Evolutionary conservation across 2,113 vertebrate genomes (phyloP), one percentile per base, ranked within the genome.

Genomic region (Brachyhypopomus occidentalis): DNA sequence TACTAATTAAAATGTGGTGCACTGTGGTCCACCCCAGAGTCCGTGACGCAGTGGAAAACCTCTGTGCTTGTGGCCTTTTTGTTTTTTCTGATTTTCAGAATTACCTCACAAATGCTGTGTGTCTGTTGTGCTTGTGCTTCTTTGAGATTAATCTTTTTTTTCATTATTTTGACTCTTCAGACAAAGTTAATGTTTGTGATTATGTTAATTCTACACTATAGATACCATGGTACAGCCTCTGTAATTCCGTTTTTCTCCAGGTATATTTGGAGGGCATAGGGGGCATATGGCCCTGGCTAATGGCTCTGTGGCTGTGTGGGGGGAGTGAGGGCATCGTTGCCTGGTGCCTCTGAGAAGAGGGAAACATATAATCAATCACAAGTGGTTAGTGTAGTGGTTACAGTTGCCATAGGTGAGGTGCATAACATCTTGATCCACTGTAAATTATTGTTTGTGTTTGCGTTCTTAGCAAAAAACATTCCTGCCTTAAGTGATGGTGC

Each of bases 401-500:
- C 30, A 30, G 30, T 30, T 30, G 30, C 30, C 41, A 41, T 6
- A 41, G 41, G 41, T 41, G 41, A 41, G 41, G 41, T 8, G 41
- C 9, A 41, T 41, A 41, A 41, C 5, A 41, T 4, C 41, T 41
- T 1, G 41, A 41, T 41, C 41, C 41, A 41, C 41, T 41, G 41
- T 41, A 2, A 41, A 41, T 41, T 6, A 41, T 41, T 41, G 2
- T 41, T 41, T 41, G 30, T 22, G 52, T 72, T 17, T 1, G 1
- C 30, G 30, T 55, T 55, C 17, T 55, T 22, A 48, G 1, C 11
- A 38, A 56, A n/a, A 58, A 38, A 38, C 25, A 36, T 71, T 1
- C 22, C 30, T 58, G 66, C 22, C 77, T 60, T 27, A 27, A 41
- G n/a, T 25, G 22, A 71, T 6, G 67, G 67, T 79, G 67, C 77